Percentiles rank a stretch among this genome's conserved stretches.
Evolutionary conservation across 2,888 invertebrate genomes (phyloP).

Genomic region (Craniophora ligustri): DNA sequence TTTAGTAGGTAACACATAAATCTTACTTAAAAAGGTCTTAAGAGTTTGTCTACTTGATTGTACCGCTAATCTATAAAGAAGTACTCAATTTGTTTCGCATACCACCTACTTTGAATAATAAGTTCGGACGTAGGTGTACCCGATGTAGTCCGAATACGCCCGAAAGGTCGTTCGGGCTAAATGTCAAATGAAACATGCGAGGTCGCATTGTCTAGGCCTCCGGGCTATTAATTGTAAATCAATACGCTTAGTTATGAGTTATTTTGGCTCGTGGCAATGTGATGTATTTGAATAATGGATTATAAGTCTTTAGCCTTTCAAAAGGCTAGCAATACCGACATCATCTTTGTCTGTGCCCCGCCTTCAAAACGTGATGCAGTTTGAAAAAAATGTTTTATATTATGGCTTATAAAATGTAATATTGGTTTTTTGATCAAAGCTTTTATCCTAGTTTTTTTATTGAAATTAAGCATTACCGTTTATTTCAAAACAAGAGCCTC

Average conservation of each 20-base stretch:
- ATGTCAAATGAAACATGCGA: constrained; percentile 79
- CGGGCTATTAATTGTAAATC: constrained; percentile 63
- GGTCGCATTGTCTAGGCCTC: constrained; percentile 71
- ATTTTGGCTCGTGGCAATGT: constrained; percentile 52
- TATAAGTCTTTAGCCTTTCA: constrained; percentile 31
- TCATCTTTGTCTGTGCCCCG: constrained; percentile 31
- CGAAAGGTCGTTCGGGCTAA: constrained; percentile 83
- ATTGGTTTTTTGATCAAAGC: no score
- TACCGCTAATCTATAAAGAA: constrained; percentile 39
- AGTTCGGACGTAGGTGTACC: constrained; percentile 75
- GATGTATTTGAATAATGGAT: constrained; percentile 52
- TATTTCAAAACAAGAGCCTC: no score
- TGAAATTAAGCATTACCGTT: no score
- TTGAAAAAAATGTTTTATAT: no score
- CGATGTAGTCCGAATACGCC: constrained; percentile 74
- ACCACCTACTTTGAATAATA: constrained; percentile 59
- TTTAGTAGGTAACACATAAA: no score
- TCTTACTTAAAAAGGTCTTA: background rate
- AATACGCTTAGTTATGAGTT: constrained; percentile 50
- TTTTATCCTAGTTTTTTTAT: no score
- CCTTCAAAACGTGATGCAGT: constrained; percentile 21
- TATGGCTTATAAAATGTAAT: no score
- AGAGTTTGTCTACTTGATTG: constrained; percentile 14
- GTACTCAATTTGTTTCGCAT: constrained; percentile 32
- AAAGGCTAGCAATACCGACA: constrained; percentile 22